A percentile compares a stretch with the other conserved stretches of the same genome.
These are phyloP conservation scores for Bothrops jararaca DNA, from an alignment of 2,113 vertebrate genomes.

Conservation along the genomic window DNA sequence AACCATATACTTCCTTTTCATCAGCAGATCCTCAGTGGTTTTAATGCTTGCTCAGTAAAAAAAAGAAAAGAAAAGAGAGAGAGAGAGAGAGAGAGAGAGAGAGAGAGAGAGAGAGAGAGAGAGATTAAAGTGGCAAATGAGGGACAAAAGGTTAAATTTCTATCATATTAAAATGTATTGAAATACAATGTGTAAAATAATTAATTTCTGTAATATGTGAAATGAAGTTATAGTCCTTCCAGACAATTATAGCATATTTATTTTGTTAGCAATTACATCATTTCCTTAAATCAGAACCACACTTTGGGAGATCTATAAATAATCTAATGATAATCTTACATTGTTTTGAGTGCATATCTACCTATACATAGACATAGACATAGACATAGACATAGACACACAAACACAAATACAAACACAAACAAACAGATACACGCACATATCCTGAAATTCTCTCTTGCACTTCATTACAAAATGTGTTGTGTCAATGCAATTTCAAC, in stretches of 20 bases:
- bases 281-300: neutral
- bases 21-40: slow-evolving; percentile 55
- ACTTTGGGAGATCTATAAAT: neutral
- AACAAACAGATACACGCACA: neutral
- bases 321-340: neutral
- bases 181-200: slow-evolving; percentile 4
- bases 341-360: neutral
- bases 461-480: slow-evolving; percentile 9
- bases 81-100: neutral
- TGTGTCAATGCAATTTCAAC: slow-evolving; percentile 16
- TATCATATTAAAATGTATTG: slow-evolving; percentile 13
- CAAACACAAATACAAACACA: neutral
- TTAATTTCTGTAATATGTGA: neutral
- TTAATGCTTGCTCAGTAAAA: slow-evolving; percentile 18
- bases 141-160: slow-evolving; percentile 24
- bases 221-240: neutral
- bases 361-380: neutral
- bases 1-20: slow-evolving; percentile 65
- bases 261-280: neutral
- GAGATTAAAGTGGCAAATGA: slow-evolving; percentile 33
- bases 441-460: slow-evolving; percentile 9
- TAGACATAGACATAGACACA: neutral
- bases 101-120: neutral
- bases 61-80: too few species aligned
- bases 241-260: neutral